Evolutionary conservation across 2,888 invertebrate species (phyloP).

Genomic region (Athrips mouffetella): DNA sequence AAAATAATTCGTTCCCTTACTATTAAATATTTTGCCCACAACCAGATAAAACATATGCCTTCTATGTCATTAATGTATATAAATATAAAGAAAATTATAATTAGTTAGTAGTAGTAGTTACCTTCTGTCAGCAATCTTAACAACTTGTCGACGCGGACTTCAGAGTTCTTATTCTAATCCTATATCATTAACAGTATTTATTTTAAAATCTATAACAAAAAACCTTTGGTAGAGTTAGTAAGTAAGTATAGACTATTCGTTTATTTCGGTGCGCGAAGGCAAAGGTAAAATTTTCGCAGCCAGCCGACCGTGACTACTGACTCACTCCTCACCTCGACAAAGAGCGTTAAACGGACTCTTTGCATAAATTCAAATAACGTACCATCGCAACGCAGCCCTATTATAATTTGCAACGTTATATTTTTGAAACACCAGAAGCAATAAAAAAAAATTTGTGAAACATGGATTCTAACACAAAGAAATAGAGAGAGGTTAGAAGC

Average conservation of each 20-base stretch:
- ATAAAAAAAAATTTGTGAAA: no score
- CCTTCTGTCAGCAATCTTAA: background rate
- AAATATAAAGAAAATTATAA: background rate
- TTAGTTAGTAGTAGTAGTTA: no score
- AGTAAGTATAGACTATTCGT: slow-evolving; percentile 22
- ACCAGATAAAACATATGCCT: no score
- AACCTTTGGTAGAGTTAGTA: slow-evolving; percentile 1
- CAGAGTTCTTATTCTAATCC: background rate
- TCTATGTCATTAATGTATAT: background rate
- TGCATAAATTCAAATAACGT: slow-evolving; percentile 46
- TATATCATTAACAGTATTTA: background rate
- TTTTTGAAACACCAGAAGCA: slow-evolving; percentile 15
- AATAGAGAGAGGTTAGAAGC: no score
- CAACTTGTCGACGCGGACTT: background rate
- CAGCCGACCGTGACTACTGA: slow-evolving; percentile 64
- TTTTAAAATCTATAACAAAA: slow-evolving; percentile 21
- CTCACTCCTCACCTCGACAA: slow-evolving; percentile 44
- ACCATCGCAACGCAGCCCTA: slow-evolving; percentile 21
- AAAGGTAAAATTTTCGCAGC: slow-evolving; percentile 64
- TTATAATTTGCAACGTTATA: slow-evolving; percentile 20
- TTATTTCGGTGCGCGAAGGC: slow-evolving; percentile 34
- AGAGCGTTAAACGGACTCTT: slow-evolving; percentile 55
- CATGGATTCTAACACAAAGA: no score
- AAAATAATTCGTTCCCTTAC: no score
- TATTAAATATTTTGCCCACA: no score